phyloP scores from a whole-genome alignment of 2,888 invertebrate species.

The Diplolepis rosae region DNA sequence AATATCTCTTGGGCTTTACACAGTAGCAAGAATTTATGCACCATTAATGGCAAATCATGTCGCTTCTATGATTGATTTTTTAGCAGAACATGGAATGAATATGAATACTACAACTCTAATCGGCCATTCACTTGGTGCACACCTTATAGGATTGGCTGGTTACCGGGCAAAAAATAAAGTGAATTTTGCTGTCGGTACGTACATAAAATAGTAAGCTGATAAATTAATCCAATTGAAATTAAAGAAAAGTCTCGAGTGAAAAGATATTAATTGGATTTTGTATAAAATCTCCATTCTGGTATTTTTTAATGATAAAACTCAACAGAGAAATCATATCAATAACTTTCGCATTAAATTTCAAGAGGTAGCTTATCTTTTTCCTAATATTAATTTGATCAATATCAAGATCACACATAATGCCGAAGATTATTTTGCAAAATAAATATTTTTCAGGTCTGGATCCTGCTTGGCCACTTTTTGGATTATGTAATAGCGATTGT shows the following conservation, averaged over 20 bases:
- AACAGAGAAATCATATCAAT: too few relatives aligned
- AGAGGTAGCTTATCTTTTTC: too few relatives aligned
- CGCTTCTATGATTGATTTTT: conserved; percentile 55
- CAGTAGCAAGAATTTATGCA: conserved; percentile 47
- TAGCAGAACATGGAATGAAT: conserved; percentile 49
- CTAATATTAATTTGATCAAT: background rate
- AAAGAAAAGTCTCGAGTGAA: too few relatives aligned
- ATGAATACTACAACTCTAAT: conserved; percentile 46
- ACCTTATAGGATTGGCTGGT: conserved; percentile 56
- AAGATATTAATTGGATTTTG: too few relatives aligned
- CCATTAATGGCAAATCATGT: conserved; percentile 47
- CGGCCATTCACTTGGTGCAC: conserved; percentile 64
- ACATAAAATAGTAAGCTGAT: background rate
- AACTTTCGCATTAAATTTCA: background rate
- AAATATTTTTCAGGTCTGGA: conserved; percentile 64
- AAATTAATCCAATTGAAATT: too few relatives aligned
- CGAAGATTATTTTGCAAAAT: too few relatives aligned
- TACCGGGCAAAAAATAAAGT: conserved; percentile 45
- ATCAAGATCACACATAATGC: background rate
- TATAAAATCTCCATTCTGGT: too few relatives aligned
- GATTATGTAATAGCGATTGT: conserved; percentile 39
- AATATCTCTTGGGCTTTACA: conserved; percentile 45
- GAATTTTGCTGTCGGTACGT: conserved; percentile 56
- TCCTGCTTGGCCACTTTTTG: conserved; percentile 64
- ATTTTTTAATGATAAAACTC: too few relatives aligned